phyloP scores from a whole-genome alignment of 2,888 invertebrate species.

The Dione vanillae region DNA sequence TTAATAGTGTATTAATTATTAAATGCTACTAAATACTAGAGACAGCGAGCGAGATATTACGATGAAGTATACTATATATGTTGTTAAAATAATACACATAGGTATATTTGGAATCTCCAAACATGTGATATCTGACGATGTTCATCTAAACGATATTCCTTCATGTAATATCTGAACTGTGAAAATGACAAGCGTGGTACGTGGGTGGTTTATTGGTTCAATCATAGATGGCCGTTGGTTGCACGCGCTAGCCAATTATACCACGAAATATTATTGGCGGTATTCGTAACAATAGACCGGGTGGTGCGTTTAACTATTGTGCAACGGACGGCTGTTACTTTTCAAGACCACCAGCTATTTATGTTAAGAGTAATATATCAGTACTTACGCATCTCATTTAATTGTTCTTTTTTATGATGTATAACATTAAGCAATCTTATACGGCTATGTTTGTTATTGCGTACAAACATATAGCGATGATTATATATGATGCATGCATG shows the following conservation, averaged over 20 bases:
- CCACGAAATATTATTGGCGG: constrained; percentile 70
- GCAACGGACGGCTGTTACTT: constrained; percentile 47
- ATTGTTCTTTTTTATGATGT: constrained; percentile 8
- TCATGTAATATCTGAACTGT: constrained; percentile 33
- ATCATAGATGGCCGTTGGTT: constrained; percentile 72
- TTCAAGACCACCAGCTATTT: constrained; percentile 52
- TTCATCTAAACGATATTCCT: constrained; percentile 31
- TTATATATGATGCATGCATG: background rate
- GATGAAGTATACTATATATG: background rate
- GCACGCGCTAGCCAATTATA: constrained; percentile 67
- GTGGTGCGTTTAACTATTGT: constrained; percentile 48
- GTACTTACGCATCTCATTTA: constrained; percentile 9
- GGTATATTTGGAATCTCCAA: background rate
- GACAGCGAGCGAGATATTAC: no score
- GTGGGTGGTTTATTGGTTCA: constrained; percentile 79
- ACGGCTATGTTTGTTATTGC: background rate
- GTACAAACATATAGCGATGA: background rate
- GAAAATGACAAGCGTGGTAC: constrained; percentile 58
- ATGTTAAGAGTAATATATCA: constrained; percentile 24
- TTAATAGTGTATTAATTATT: no score
- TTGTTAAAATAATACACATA: background rate
- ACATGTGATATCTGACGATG: background rate
- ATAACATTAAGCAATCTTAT: background rate
- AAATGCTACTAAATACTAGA: no score
- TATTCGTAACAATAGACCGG: constrained; percentile 65